Percentiles rank a stretch among this genome's conserved stretches.
Conservation (phyloP, 1,140 invertebrate genomes). For the Hycleus cichorii region DNA sequence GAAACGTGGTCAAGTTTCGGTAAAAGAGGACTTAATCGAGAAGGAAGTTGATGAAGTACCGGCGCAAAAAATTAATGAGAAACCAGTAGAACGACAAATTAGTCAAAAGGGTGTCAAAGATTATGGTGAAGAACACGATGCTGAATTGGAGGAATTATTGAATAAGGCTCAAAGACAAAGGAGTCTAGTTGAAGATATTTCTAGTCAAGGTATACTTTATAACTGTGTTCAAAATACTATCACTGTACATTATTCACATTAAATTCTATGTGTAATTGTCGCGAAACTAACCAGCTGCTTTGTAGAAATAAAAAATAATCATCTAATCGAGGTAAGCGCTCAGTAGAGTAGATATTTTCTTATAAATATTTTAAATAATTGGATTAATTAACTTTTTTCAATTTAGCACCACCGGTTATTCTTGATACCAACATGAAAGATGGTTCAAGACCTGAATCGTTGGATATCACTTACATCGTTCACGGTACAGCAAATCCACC, state of each 20-base stretch:
- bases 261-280: background rate
- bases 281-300: constrained; percentile 7
- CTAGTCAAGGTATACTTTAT: constrained; percentile 40
- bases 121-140: constrained; percentile 47
- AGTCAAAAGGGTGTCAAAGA: constrained; percentile 28
- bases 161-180: constrained; percentile 58
- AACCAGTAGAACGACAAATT: constrained; percentile 29
- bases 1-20: constrained; percentile 2
- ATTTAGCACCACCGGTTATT: constrained; percentile 65
- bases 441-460: constrained; percentile 65
- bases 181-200: constrained; percentile 60
- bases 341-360: background rate
- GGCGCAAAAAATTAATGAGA: constrained; percentile 49
- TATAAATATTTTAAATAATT: background rate
- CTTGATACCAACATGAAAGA: constrained; percentile 65
- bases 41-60: background rate
- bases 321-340: constrained; percentile 5
- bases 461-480: constrained; percentile 64
- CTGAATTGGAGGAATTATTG: constrained; percentile 54
- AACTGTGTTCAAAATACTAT: background rate
- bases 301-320: constrained; percentile 3
- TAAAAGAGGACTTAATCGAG: constrained; percentile 6
- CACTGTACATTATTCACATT: background rate
- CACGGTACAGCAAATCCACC: constrained; percentile 64
- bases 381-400: background rate